A percentile compares a stretch with the other conserved stretches of the same genome.
Evolutionary conservation across 2,888 invertebrate genomes (phyloP).

Genomic region (Melieria crassipennis): DNA sequence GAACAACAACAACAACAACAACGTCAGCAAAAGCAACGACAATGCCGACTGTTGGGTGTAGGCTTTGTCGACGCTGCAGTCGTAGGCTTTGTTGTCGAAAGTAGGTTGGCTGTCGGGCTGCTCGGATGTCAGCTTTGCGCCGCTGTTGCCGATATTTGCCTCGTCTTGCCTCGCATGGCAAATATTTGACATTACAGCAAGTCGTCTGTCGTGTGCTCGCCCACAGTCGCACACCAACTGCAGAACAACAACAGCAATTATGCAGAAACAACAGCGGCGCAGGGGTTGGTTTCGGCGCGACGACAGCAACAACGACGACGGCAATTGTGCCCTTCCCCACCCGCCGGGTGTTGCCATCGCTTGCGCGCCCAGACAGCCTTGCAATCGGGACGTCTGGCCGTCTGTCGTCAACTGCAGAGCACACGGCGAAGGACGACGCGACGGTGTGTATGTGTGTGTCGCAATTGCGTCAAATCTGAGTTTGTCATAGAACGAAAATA

Average conservation of each 20-base stretch:
- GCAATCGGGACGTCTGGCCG: too few relatives aligned
- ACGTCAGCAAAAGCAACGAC: slow-evolving; percentile 4
- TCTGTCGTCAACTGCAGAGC: slow-evolving; percentile 27
- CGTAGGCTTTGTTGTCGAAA: slow-evolving; percentile 4
- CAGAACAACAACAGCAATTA: too few relatives aligned
- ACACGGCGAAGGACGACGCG: slow-evolving; percentile 14
- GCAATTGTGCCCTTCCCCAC: too few relatives aligned
- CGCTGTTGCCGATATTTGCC: not conserved
- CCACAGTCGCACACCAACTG: slow-evolving; percentile 12
- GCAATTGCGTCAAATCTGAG: slow-evolving; percentile 22
- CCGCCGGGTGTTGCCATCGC: too few relatives aligned
- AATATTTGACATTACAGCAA: slow-evolving; percentile 26
- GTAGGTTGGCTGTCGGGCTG: slow-evolving; percentile 16
- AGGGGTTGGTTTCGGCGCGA: too few relatives aligned
- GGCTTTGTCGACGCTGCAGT: not conserved
- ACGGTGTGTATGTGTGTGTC: slow-evolving; percentile 13
- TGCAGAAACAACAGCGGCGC: too few relatives aligned
- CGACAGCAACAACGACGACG: too few relatives aligned
- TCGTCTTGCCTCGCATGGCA: slow-evolving; percentile 3
- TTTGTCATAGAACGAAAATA: slow-evolving; percentile 11
- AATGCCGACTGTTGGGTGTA: slow-evolving; percentile 10
- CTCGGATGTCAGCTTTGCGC: not conserved
- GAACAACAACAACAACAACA: slow-evolving; percentile 11
- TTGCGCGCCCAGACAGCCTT: too few relatives aligned
- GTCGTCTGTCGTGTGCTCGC: slow-evolving; percentile 21